A percentile compares a stretch with the other conserved stretches of the same genome.
phyloP scores from a whole-genome alignment of 2,113 vertebrate species.

The Solea solea region DNA sequence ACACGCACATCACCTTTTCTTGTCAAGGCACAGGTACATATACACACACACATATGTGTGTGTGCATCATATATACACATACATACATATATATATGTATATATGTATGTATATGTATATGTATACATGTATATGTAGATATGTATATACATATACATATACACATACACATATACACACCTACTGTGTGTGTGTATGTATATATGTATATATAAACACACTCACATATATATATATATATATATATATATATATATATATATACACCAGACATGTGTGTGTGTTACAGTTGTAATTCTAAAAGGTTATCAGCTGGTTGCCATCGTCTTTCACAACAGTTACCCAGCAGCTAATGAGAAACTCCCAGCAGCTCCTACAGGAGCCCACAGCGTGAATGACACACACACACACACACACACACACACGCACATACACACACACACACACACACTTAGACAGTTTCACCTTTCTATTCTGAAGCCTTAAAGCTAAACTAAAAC shows the following conservation, averaged over 20 bases:
- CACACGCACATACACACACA: conserved; percentile 8
- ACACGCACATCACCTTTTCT: too few relatives aligned
- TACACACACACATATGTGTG: neutral
- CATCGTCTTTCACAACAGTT: conserved; percentile 18
- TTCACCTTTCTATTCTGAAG: too few relatives aligned
- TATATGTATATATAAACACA: too few relatives aligned
- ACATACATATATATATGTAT: neutral
- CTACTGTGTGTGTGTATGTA: too few relatives aligned
- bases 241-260: too few relatives aligned
- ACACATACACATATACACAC: neutral
- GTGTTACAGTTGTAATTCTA: neutral
- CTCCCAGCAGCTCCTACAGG: conserved; percentile 25
- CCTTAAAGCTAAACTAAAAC: neutral
- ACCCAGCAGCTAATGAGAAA: conserved; percentile 44
- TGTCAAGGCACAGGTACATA: too few relatives aligned
- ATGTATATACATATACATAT: neutral
- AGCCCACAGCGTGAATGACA: conserved; percentile 22
- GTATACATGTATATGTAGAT: conserved; percentile 1
- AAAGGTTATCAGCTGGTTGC: conserved; percentile 19
- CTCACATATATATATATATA: too few relatives aligned
- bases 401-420: conserved; percentile 10
- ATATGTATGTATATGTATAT: neutral
- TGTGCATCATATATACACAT: neutral
- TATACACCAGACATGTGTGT: neutral
- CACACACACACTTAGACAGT: neutral